Conservation (phyloP, 1,140 invertebrate species). For the Papilio polyxenes region DNA sequence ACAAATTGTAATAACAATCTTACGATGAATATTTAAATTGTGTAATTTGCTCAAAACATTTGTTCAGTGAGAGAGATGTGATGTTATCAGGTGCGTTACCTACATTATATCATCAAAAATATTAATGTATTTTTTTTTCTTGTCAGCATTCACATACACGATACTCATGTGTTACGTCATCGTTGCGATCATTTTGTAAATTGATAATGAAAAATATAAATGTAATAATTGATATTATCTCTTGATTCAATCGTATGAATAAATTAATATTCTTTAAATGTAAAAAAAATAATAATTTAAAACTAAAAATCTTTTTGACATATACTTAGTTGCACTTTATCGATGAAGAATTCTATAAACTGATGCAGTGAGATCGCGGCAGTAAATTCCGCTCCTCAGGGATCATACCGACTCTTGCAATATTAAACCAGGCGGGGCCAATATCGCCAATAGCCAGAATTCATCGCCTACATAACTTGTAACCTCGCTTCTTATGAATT, state of each 20-base stretch:
- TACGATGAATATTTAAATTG: not conserved
- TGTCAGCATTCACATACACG: not conserved
- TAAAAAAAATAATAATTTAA: not conserved
- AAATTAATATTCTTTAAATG: no score
- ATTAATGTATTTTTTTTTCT: not conserved
- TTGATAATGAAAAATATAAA: not conserved
- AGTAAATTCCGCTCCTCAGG: not conserved
- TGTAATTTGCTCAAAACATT: not conserved
- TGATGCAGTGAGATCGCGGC: not conserved
- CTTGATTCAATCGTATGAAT: no score
- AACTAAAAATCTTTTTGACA: not conserved
- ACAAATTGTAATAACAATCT: not conserved
- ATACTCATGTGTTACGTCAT: not conserved
- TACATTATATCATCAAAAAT: not conserved
- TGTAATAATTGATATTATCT: no score
- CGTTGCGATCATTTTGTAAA: not conserved
- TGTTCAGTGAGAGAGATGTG: not conserved
- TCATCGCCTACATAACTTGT: not conserved
- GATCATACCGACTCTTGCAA: conserved; percentile 2
- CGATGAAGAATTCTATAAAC: not conserved
- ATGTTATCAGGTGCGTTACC: not conserved
- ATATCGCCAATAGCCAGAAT: not conserved
- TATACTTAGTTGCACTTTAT: not conserved
- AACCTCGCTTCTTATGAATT: not conserved
- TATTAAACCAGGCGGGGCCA: not conserved